phyloP scores from a whole-genome alignment of 2,113 vertebrate species.

The Heterotilapia buettikoferi region DNA sequence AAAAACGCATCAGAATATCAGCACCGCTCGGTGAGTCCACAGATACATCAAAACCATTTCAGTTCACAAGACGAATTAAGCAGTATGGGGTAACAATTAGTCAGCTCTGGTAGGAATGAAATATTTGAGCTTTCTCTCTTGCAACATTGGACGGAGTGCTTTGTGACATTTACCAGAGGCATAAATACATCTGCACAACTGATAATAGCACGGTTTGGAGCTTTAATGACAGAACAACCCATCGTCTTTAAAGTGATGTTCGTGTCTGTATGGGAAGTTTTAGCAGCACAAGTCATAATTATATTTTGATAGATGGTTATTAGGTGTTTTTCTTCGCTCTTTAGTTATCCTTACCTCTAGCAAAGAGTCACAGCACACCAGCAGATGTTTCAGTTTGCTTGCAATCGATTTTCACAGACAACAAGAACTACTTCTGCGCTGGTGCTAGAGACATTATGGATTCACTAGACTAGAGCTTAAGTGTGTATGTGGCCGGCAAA shows the following conservation, averaged over 20 bases:
- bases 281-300: not conserved
- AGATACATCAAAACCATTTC: not conserved
- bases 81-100: not conserved
- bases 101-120: not conserved
- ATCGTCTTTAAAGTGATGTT: not conserved
- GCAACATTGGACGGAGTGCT: not conserved
- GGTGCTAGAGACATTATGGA: slow-evolving; percentile 40
- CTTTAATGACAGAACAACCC: not conserved
- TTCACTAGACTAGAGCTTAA: not conserved
- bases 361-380: not conserved
- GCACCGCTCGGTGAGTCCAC: not conserved
- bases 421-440: not conserved
- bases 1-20: not conserved
- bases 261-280: not conserved
- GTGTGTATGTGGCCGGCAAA: not conserved
- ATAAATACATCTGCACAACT: not conserved
- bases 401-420: slow-evolving; percentile 2
- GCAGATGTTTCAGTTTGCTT: not conserved
- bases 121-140: not conserved
- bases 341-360: not conserved
- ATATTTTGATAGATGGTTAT: not conserved
- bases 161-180: not conserved
- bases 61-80: not conserved
- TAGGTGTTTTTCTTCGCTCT: not conserved
- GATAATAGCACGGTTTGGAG: not conserved